Conservation (phyloP, 2,888 invertebrate species). For the Drosophila lacicola region DNA sequence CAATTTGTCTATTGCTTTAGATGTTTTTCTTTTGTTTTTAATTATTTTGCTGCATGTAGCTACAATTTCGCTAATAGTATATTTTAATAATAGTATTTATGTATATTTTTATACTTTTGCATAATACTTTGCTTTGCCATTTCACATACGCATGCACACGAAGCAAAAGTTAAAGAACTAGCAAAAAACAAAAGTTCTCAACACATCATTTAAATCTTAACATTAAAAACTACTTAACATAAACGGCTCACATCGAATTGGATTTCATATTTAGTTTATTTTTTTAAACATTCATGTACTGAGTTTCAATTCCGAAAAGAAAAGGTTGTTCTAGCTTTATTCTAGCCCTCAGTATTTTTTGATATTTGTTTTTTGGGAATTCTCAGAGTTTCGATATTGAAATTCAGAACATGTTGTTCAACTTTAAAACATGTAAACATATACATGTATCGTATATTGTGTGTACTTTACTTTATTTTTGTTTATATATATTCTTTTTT, state of each 20-base stretch:
- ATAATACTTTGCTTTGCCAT: conserved; percentile 72
- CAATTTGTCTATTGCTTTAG: conserved; percentile 44
- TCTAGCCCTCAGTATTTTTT: too few relatives aligned
- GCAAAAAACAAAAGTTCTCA: conserved; percentile 65
- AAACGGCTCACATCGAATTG: conserved; percentile 70
- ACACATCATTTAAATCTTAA: conserved; percentile 32
- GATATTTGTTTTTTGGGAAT: background rate
- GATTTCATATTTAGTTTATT: conserved; percentile 11
- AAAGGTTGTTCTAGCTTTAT: too few relatives aligned
- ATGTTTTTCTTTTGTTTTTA: conserved; percentile 1
- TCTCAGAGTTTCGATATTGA: background rate
- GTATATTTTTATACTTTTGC: conserved; percentile 65
- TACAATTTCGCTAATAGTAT: conserved; percentile 57
- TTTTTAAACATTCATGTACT: conserved; percentile 1
- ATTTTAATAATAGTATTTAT: conserved; percentile 45
- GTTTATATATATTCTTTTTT: conserved; percentile 20
- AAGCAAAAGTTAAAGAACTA: conserved; percentile 65
- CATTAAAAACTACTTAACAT: conserved; percentile 60
- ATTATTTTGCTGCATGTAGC: conserved; percentile 22
- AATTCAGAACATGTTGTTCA: conserved; percentile 12
- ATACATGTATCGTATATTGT: conserved; percentile 48
- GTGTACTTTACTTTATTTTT: conserved; percentile 25
- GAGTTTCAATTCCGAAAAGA: background rate
- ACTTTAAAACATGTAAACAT: conserved; percentile 38
- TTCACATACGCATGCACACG: conserved; percentile 37